Conservation (phyloP, 2,888 invertebrate species). For the Agelastica alni region DNA sequence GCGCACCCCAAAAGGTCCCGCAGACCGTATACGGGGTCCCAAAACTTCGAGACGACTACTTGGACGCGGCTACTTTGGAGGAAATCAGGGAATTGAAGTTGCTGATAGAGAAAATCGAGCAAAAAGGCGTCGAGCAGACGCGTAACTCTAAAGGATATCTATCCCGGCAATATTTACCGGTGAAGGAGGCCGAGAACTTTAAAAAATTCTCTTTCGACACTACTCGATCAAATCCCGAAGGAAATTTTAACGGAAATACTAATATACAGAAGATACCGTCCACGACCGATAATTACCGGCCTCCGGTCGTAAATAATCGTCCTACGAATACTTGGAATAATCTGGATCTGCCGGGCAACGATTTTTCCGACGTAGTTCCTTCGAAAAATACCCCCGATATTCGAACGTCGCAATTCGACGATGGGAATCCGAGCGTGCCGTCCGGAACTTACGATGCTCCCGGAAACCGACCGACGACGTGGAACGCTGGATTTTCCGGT, state of each 20-base stretch:
- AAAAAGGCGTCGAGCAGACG: neutral
- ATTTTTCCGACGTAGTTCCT: neutral
- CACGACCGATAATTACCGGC: too few species aligned
- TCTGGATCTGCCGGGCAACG: neutral
- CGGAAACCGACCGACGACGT: neutral
- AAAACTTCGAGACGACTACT: neutral
- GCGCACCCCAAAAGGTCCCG: neutral
- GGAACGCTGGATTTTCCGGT: neutral
- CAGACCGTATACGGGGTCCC: conserved; percentile 5
- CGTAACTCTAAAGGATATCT: conserved; percentile 21
- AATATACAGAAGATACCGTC: too few species aligned
- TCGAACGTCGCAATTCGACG: too few species aligned
- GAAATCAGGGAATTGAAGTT: conserved; percentile 13
- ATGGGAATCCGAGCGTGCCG: neutral
- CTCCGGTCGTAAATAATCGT: too few species aligned
- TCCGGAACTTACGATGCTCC: conserved; percentile 5
- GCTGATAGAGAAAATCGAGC: conserved; percentile 14
- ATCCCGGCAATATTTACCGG: conserved; percentile 30
- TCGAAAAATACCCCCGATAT: neutral
- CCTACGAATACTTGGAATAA: too few species aligned
- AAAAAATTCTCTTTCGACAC: conserved; percentile 8
- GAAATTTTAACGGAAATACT: too few species aligned
- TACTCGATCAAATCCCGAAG: neutral
- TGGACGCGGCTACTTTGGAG: conserved; percentile 14
- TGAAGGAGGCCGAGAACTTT: conserved; percentile 26